A percentile compares a stretch with the other conserved stretches of the same genome.
Conservation (phyloP, 37 sponge, comb jelly and placozoan species). For the Lycopodina hypogea region DNA sequence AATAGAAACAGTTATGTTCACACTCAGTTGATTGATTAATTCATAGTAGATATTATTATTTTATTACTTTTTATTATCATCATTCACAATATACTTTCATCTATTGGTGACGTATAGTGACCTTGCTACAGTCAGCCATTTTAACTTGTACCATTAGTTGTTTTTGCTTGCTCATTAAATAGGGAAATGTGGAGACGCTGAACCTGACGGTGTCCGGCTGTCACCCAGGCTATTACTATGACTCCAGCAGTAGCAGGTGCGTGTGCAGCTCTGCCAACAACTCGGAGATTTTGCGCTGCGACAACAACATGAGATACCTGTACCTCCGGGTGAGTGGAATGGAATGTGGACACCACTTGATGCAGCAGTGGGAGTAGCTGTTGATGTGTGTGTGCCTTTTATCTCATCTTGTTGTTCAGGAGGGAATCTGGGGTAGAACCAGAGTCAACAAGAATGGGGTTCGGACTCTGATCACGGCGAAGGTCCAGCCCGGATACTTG, state of each 20-base stretch:
- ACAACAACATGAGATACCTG: constrained; percentile 49
- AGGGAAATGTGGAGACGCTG: constrained; percentile 25
- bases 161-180: not conserved
- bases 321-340: constrained; percentile 66
- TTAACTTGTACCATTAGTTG: not conserved
- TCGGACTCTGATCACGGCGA: constrained; percentile 19
- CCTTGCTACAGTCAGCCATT: no score
- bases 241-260: constrained; percentile 16
- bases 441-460: not conserved
- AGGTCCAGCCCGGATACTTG: constrained; percentile 53
- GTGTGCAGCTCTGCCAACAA: constrained; percentile 37
- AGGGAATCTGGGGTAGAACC: constrained; percentile 49
- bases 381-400: not conserved
- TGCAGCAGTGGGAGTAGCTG: not conserved
- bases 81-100: no score
- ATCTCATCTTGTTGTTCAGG: constrained; percentile 18
- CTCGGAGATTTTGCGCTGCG: constrained; percentile 47
- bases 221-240: constrained; percentile 63
- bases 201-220: constrained; percentile 38
- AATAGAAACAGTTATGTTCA: no score
- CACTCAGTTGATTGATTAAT: no score
- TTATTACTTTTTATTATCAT: no score
- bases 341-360: not conserved
- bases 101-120: no score
- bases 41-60: no score